Conservation (phyloP, 2,797 vertebrate species). For the Parambassis ranga region DNA sequence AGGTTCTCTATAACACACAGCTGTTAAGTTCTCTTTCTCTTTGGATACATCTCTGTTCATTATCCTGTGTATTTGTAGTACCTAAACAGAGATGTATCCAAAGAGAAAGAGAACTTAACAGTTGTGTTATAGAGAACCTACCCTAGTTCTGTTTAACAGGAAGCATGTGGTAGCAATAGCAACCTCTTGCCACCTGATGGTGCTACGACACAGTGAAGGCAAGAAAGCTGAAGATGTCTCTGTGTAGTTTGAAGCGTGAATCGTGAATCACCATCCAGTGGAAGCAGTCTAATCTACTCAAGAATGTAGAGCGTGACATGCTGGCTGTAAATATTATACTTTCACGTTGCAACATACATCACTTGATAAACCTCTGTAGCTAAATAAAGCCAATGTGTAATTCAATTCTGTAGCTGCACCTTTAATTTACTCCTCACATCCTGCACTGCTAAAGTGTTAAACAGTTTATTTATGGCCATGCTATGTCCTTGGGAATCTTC, state of each 20-base stretch:
- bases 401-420: not conserved
- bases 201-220: slow-evolving; percentile 12
- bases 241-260: not conserved
- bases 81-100: no score
- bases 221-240: not conserved
- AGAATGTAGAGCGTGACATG: slow-evolving; percentile 20
- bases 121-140: no score
- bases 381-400: no score
- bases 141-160: no score
- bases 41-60: no score
- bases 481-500: not conserved
- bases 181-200: slow-evolving; percentile 39
- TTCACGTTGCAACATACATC: not conserved
- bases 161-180: slow-evolving; percentile 10
- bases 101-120: no score
- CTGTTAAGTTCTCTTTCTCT: no score
- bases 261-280: slow-evolving; percentile 23
- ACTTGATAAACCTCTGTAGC: not conserved
- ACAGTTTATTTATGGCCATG: not conserved
- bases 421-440: not conserved
- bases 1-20: no score
- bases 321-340: slow-evolving; percentile 25
- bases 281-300: slow-evolving; percentile 20
- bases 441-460: not conserved
- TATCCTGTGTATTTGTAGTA: no score